phyloP scores from a whole-genome alignment of 2,888 invertebrate genomes.

The Merodon equestris region DNA sequence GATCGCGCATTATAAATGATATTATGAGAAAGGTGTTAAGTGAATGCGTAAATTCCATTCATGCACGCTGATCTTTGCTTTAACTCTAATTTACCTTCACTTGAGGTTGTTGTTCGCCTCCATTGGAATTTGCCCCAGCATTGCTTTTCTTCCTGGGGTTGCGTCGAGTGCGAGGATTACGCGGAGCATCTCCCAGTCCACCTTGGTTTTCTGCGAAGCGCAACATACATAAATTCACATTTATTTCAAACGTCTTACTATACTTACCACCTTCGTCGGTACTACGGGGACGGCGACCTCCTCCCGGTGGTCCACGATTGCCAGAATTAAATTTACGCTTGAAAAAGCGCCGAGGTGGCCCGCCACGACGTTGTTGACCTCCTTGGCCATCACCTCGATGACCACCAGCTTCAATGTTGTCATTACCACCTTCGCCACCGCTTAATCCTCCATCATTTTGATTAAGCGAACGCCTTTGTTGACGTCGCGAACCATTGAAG shows the following conservation, averaged over 20 bases:
- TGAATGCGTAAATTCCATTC: constrained; percentile 24
- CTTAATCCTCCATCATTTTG: constrained; percentile 74
- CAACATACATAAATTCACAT: too few species aligned
- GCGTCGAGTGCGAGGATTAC: constrained; percentile 75
- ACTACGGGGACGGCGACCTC: constrained; percentile 72
- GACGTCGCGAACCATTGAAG: constrained; percentile 73
- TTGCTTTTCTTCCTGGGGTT: constrained; percentile 75
- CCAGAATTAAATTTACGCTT: constrained; percentile 83
- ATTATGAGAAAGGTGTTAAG: constrained; percentile 16
- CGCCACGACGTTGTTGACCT: constrained; percentile 80
- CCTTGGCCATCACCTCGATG: constrained; percentile 74
- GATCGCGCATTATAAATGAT: constrained; percentile 6
- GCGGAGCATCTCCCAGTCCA: constrained; percentile 80
- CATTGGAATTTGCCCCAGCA: constrained; percentile 72
- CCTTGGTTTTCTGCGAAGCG: constrained; percentile 69
- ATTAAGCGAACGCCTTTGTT: constrained; percentile 72
- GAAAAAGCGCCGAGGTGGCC: constrained; percentile 84
- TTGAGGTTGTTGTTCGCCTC: constrained; percentile 74
- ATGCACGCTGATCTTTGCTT: constrained; percentile 4
- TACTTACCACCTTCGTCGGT: constrained; percentile 71
- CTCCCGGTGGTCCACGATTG: constrained; percentile 71
- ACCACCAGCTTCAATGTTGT: constrained; percentile 80
- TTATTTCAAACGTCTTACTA: too few species aligned
- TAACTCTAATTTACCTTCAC: constrained; percentile 78
- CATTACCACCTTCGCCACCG: constrained; percentile 73